Evolutionary conservation across 2,113 vertebrate species (phyloP).

Genomic region (Cololabis saira): DNA sequence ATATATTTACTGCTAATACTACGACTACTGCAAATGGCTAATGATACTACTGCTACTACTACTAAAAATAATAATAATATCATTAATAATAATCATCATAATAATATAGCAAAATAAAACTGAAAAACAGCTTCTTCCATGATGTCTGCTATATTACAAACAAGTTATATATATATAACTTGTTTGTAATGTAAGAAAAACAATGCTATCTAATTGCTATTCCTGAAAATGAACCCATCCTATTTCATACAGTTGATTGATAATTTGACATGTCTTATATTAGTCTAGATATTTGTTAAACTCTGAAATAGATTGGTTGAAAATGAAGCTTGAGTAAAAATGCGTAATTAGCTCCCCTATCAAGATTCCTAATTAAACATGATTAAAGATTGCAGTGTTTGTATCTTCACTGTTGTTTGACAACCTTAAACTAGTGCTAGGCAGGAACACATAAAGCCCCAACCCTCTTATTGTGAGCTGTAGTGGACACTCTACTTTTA

Average conservation of each 20-base stretch:
- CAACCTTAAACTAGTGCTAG: conserved; percentile 4
- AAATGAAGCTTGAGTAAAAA: background rate
- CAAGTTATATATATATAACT: no score
- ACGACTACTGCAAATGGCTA: no score
- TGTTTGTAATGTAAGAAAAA: background rate
- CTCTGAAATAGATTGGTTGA: background rate
- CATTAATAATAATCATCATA: no score
- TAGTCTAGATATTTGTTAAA: background rate
- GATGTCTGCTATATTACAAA: no score
- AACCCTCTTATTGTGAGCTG: background rate
- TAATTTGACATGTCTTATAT: background rate
- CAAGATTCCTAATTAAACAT: conserved; percentile 20
- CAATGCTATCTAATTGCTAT: no score
- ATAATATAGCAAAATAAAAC: no score
- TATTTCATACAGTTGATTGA: background rate
- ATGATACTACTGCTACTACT: no score
- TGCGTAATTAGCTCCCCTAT: background rate
- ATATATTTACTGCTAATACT: no score
- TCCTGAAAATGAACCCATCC: background rate
- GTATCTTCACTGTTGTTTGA: conserved; percentile 10
- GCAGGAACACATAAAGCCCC: background rate
- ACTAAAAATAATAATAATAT: no score
- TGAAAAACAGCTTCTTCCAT: no score
- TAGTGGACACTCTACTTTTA: conserved; percentile 1
- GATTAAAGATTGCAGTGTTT: conserved; percentile 12